These are phyloP conservation scores for Eilema griseolum DNA, from an alignment of 2,888 invertebrate genomes.

Conservation along the genomic window DNA sequence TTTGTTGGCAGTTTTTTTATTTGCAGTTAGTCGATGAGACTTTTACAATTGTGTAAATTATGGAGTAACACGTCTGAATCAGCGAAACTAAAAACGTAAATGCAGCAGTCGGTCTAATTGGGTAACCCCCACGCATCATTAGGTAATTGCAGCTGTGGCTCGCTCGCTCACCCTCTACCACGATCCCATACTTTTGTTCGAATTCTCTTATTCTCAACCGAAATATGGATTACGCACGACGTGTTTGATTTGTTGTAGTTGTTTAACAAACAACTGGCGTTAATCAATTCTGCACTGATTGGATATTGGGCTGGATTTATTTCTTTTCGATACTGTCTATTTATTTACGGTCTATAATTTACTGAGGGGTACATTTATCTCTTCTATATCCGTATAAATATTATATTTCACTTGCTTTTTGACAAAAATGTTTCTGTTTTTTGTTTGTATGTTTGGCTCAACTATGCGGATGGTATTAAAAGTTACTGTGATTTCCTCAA, in stretches of 20 bases:
- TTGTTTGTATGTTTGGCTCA: neutral
- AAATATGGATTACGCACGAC: constrained; percentile 42
- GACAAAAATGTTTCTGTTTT: neutral
- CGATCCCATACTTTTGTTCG: constrained; percentile 49
- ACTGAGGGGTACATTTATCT: neutral
- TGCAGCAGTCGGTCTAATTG: constrained; percentile 78
- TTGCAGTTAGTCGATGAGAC: constrained; percentile 33
- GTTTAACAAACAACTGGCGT: constrained; percentile 26
- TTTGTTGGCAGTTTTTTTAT: constrained; percentile 30
- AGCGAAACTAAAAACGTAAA: constrained; percentile 77
- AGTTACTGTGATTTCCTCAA: too few relatives aligned
- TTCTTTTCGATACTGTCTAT: constrained; percentile 11
- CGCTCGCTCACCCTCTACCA: constrained; percentile 47
- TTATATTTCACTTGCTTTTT: neutral
- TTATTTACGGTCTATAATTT: constrained; percentile 4
- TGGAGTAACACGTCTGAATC: constrained; percentile 64
- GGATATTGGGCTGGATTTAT: constrained; percentile 10
- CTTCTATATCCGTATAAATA: neutral
- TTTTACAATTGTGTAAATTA: constrained; percentile 62
- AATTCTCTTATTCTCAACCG: constrained; percentile 36
- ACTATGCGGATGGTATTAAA: neutral
- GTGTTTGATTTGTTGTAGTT: constrained; percentile 44
- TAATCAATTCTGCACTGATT: constrained; percentile 19
- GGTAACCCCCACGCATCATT: constrained; percentile 81
- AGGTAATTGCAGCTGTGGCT: constrained; percentile 81